Evolutionary conservation across 2,113 vertebrate genomes (phyloP).

Genomic region (Malurus alboscapulatus): DNA sequence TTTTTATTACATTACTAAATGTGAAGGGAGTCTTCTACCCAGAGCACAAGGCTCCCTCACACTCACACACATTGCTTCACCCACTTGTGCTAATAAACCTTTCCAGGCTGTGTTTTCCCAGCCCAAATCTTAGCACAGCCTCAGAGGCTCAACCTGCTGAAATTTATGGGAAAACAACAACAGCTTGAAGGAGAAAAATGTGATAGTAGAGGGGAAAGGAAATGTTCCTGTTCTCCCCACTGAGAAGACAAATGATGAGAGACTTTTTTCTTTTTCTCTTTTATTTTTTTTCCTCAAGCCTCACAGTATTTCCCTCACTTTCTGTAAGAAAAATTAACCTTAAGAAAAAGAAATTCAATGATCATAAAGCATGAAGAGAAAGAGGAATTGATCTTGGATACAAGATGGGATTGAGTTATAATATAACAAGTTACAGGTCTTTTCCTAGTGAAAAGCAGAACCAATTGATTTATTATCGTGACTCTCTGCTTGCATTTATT

Average conservation of each 20-base stretch:
- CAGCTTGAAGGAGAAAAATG: slow-evolving; percentile 60
- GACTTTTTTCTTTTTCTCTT: background rate
- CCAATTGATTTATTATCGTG: slow-evolving; percentile 75
- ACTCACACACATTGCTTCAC: slow-evolving; percentile 59
- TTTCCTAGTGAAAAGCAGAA: slow-evolving; percentile 71
- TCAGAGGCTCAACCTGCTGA: slow-evolving; percentile 60
- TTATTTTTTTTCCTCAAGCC: background rate
- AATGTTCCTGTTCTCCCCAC: background rate
- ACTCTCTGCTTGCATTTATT: slow-evolving; percentile 42
- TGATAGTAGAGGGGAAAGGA: background rate
- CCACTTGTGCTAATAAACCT: slow-evolving; percentile 71
- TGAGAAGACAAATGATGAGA: slow-evolving; percentile 52
- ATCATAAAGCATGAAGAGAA: slow-evolving; percentile 62
- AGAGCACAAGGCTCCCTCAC: slow-evolving; percentile 44
- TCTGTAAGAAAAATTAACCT: slow-evolving; percentile 60
- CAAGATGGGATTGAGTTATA: slow-evolving; percentile 72
- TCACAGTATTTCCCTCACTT: background rate
- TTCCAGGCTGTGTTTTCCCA: slow-evolving; percentile 56
- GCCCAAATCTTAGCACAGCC: slow-evolving; percentile 24
- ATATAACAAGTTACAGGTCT: slow-evolving; percentile 65
- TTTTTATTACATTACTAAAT: slow-evolving; percentile 61
- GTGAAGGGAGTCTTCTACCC: slow-evolving; percentile 38
- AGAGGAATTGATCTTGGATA: slow-evolving; percentile 67
- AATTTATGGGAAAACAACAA: slow-evolving; percentile 64
- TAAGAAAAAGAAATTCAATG: slow-evolving; percentile 59